These are phyloP conservation scores for Formica exsecta DNA, from an alignment of 1,140 invertebrate genomes.

Conservation along the genomic window DNA sequence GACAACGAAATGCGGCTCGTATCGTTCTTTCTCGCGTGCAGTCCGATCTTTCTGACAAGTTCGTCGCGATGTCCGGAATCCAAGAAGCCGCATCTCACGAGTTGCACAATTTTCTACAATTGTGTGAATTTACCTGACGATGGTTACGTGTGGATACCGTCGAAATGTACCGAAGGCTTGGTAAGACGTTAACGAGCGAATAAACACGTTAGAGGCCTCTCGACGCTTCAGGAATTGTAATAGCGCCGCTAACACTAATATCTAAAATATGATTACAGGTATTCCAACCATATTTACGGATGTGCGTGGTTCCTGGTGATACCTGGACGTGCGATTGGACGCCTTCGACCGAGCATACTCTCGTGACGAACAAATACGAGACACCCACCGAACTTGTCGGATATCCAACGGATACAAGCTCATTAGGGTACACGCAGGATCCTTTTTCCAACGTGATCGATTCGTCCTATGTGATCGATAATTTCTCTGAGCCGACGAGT, in stretches of 20 bases:
- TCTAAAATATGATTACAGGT: slow-evolving; percentile 75
- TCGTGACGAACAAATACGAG: slow-evolving; percentile 57
- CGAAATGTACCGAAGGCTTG: slow-evolving; percentile 85
- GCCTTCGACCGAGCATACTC: slow-evolving; percentile 8
- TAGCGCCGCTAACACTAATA: slow-evolving; percentile 1
- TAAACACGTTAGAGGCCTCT: not conserved
- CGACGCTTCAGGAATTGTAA: not conserved
- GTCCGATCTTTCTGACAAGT: slow-evolving; percentile 44
- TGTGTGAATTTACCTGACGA: slow-evolving; percentile 85
- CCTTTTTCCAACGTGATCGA: slow-evolving; percentile 69
- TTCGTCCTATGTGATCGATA: slow-evolving; percentile 66
- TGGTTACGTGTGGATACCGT: slow-evolving; percentile 86
- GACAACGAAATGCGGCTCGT: slow-evolving; percentile 65
- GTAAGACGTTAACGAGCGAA: slow-evolving; percentile 74
- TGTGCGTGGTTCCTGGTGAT: slow-evolving; percentile 86
- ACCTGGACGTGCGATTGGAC: slow-evolving; percentile 79
- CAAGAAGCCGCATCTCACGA: slow-evolving; percentile 85
- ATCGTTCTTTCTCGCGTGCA: slow-evolving; percentile 62
- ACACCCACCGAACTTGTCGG: slow-evolving; percentile 60
- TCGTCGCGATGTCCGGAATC: slow-evolving; percentile 84
- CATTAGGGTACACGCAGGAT: slow-evolving; percentile 65
- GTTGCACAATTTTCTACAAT: slow-evolving; percentile 86
- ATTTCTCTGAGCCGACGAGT: slow-evolving; percentile 7
- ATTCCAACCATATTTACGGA: slow-evolving; percentile 85
- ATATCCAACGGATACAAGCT: slow-evolving; percentile 67